Evolutionary conservation across 2,113 vertebrate genomes (phyloP), one percentile per base, ranked within the genome.

Genomic region (Cisticola juncidis): DNA sequence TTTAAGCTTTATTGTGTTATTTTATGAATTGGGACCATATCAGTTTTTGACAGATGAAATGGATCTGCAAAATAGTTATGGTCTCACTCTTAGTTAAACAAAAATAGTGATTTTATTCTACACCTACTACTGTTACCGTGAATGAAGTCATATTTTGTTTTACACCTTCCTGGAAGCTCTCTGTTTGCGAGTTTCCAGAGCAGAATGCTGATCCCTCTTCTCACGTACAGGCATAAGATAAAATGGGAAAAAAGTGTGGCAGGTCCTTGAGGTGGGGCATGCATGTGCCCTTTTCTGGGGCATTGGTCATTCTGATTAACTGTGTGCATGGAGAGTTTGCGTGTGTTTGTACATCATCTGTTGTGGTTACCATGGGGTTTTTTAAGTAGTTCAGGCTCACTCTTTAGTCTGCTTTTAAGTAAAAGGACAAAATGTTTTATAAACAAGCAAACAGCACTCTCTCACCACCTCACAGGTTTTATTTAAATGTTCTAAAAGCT

Each of bases 41-140:
- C 35, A 54, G 0, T 83, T 93, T 91, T 86, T 96, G 76, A 93
- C 87, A 94, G 71, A 73, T 79, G 19, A 96, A 96, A 90, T 79
- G 56, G 24, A 90, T 78, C 72, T 71, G 51, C 72, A 77, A 71
- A 84, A 86, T 54, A 88, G 86, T 92, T 90, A 83, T 5, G 45
- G 57, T 57, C 54, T 92, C 56, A 53, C 54, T 76, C 50, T 86
- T 91, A 92, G 54, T 95, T 84, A 86, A 90, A 84, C 64, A 73
- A 66, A 94, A 87, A 13, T 4, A 88, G 57, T 79, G 38, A 28
- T 73, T 96, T 90, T 80, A 50, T 94, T 96, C 47, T 88, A 69
- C 7, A 88, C 28, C 64, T 94, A 51, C 38, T 94, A 10, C 60
- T 81, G 60, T 81, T 82, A 60, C 9, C 64, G 40, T 79, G 60